phyloP scores from a whole-genome alignment of 2,888 invertebrate species.

The Limnephilus lunatus region DNA sequence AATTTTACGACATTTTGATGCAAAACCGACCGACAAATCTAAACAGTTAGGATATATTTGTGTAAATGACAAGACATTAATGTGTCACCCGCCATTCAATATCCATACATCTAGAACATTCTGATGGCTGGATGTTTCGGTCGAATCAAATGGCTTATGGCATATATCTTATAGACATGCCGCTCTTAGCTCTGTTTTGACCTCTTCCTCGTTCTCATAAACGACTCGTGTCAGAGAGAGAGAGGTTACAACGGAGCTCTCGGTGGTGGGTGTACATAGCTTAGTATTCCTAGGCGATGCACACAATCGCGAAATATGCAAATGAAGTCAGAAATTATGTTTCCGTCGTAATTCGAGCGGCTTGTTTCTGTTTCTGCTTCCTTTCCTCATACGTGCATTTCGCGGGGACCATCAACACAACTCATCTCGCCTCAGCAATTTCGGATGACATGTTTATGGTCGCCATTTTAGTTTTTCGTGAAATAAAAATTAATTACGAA shows the following conservation, averaged over 20 bases:
- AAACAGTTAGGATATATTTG: slow-evolving; percentile 36
- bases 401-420: slow-evolving; percentile 50
- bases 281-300: slow-evolving; percentile 40
- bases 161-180: neutral
- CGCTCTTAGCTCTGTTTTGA: neutral
- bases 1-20: slow-evolving; percentile 57
- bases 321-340: slow-evolving; percentile 57
- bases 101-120: slow-evolving; percentile 50
- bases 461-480: slow-evolving; percentile 58
- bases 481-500: slow-evolving; percentile 64
- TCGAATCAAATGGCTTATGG: slow-evolving; percentile 39
- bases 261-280: neutral
- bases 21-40: slow-evolving; percentile 55
- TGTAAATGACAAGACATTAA: slow-evolving; percentile 51
- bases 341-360: slow-evolving; percentile 60
- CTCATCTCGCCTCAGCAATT: slow-evolving; percentile 58
- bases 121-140: slow-evolving; percentile 38
- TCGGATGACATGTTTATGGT: slow-evolving; percentile 58
- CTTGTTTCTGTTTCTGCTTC: slow-evolving; percentile 49
- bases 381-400: slow-evolving; percentile 50
- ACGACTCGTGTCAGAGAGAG: neutral
- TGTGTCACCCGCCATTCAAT: slow-evolving; percentile 52
- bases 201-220: neutral
- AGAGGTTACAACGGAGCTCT: neutral
- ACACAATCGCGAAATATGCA: slow-evolving; percentile 55